A percentile compares a stretch with the other conserved stretches of the same genome.
Evolutionary conservation across 2,888 invertebrate genomes (phyloP).

Genomic region (Halocaridina rubra): DNA sequence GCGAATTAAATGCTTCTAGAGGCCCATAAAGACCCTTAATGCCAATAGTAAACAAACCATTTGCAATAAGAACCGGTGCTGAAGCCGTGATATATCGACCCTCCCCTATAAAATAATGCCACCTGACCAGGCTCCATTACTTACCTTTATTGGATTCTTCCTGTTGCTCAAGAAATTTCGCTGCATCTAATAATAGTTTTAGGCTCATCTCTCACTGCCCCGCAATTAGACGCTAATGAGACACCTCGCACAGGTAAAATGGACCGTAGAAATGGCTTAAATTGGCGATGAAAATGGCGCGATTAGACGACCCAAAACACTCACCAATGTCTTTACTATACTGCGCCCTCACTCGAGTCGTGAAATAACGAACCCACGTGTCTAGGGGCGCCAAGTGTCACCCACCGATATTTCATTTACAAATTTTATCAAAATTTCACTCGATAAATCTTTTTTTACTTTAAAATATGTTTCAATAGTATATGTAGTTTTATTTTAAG

Average conservation of each 20-base stretch:
- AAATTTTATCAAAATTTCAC: neutral
- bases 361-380: constrained; percentile 60
- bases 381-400: constrained; percentile 25
- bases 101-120: constrained; percentile 35
- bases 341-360: constrained; percentile 45
- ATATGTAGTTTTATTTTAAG: too few relatives aligned
- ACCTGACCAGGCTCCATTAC: constrained; percentile 12
- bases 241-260: constrained; percentile 25
- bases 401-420: constrained; percentile 22
- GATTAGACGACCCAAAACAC: constrained; percentile 48
- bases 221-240: constrained; percentile 10
- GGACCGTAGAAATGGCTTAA: constrained; percentile 11
- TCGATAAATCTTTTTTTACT: too few relatives aligned
- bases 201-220: constrained; percentile 47
- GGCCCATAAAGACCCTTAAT: too few relatives aligned
- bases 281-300: constrained; percentile 50
- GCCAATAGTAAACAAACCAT: constrained; percentile 57
- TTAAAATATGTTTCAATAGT: too few relatives aligned
- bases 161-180: constrained; percentile 52
- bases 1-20: too few relatives aligned
- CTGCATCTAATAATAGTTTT: constrained; percentile 48
- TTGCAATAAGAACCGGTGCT: constrained; percentile 49
- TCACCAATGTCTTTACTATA: constrained; percentile 32
- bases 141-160: constrained; percentile 51
- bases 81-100: constrained; percentile 40